Evolutionary conservation across 2,888 invertebrate genomes (phyloP).

Genomic region (Chironomus riparius): DNA sequence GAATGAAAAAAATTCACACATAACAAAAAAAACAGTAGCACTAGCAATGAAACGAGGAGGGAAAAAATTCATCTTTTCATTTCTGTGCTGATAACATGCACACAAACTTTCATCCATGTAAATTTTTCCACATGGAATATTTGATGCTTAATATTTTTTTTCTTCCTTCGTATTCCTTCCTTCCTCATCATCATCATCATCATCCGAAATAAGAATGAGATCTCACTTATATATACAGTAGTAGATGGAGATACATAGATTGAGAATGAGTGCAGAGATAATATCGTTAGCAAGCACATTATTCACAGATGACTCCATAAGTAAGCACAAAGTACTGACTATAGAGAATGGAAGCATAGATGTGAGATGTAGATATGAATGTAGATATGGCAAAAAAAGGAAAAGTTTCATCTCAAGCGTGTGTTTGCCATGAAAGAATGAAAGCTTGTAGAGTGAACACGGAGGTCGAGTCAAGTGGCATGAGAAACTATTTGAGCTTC

Average conservation of each 20-base stretch:
- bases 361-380: background rate
- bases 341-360: background rate
- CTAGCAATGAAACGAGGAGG: background rate
- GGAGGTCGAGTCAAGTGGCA: background rate
- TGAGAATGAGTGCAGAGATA: background rate
- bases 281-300: constrained; percentile 3
- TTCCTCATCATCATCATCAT: background rate
- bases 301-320: constrained; percentile 8
- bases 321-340: background rate
- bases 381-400: background rate
- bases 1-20: background rate
- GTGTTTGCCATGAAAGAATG: background rate
- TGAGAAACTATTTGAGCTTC: background rate
- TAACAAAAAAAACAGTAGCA: background rate
- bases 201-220: background rate
- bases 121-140: constrained; percentile 4
- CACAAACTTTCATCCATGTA: background rate
- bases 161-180: background rate
- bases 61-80: background rate
- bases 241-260: background rate
- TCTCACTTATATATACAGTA: background rate
- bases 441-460: background rate
- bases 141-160: background rate
- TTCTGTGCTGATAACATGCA: background rate
- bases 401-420: background rate